These are phyloP conservation scores for Catalaphyllia jardinei DNA, from an alignment of 64 coral and sea anemone species.

Conservation along the genomic window DNA sequence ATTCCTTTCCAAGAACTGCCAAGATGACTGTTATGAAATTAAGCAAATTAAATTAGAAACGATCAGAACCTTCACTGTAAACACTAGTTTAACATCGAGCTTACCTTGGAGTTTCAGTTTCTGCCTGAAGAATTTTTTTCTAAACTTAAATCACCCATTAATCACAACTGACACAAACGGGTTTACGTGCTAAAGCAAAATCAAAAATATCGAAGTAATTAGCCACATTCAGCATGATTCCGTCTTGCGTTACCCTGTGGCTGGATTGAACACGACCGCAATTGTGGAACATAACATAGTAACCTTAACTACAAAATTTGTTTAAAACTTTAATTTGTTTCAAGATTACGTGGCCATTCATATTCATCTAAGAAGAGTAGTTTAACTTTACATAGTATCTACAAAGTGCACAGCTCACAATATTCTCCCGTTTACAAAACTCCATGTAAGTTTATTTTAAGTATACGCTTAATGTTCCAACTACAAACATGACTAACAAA, in stretches of 20 bases:
- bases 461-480: background rate
- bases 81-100: background rate
- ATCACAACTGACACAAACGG: background rate
- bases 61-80: background rate
- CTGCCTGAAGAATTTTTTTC: background rate
- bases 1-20: background rate
- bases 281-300: background rate
- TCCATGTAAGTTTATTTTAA: background rate
- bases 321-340: background rate
- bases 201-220: background rate
- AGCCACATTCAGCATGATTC: background rate
- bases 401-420: conserved; percentile 7
- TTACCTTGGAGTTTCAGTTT: background rate
- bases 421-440: background rate
- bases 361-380: background rate
- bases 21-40: background rate
- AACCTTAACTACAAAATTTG: background rate
- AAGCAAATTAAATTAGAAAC: background rate
- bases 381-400: background rate
- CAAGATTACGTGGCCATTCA: background rate
- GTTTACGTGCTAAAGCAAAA: background rate
- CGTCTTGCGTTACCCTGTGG: background rate
- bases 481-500: background rate
- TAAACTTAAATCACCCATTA: background rate
- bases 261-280: background rate